Conservation (phyloP, 2,113 vertebrate genomes). For the Notothenia coriiceps region DNA sequence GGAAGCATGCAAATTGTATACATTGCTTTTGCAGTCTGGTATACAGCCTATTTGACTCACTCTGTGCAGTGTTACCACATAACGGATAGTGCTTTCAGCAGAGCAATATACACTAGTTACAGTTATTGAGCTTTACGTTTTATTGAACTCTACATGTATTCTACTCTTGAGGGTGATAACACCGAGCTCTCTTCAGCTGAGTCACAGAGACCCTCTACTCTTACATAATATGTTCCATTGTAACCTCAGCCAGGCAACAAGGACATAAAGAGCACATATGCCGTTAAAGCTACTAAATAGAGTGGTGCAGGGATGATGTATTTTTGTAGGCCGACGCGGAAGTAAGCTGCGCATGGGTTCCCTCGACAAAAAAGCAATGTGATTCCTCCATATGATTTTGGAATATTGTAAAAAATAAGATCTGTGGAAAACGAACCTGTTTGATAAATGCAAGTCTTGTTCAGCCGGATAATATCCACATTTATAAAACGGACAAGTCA, state of each 20-base stretch:
- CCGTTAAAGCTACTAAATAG: too few species aligned
- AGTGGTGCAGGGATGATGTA: too few species aligned
- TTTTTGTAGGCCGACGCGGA: too few species aligned
- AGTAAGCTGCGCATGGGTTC: too few species aligned
- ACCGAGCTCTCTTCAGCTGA: slow-evolving; percentile 41
- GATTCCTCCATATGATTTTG: too few species aligned
- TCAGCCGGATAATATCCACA: too few species aligned
- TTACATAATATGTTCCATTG: slow-evolving; percentile 42
- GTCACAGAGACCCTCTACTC: slow-evolving; percentile 33
- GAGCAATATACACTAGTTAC: slow-evolving; percentile 35
- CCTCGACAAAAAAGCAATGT: too few species aligned
- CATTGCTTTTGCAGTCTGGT: neutral
- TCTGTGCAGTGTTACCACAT: slow-evolving; percentile 27
- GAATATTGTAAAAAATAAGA: too few species aligned
- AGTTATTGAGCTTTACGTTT: slow-evolving; percentile 52
- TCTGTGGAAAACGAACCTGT: too few species aligned
- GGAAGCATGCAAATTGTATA: neutral
- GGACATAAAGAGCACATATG: slow-evolving; percentile 27
- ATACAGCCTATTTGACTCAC: slow-evolving; percentile 4
- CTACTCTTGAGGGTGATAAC: slow-evolving; percentile 53
- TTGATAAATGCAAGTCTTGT: too few species aligned
- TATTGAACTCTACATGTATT: slow-evolving; percentile 56
- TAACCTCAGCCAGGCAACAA: slow-evolving; percentile 17
- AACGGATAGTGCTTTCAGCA: slow-evolving; percentile 40
- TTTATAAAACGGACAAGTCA: too few species aligned